These are phyloP conservation scores for Seira sanloemensis DNA, from an alignment of 2,888 invertebrate species.

Conservation along the genomic window DNA sequence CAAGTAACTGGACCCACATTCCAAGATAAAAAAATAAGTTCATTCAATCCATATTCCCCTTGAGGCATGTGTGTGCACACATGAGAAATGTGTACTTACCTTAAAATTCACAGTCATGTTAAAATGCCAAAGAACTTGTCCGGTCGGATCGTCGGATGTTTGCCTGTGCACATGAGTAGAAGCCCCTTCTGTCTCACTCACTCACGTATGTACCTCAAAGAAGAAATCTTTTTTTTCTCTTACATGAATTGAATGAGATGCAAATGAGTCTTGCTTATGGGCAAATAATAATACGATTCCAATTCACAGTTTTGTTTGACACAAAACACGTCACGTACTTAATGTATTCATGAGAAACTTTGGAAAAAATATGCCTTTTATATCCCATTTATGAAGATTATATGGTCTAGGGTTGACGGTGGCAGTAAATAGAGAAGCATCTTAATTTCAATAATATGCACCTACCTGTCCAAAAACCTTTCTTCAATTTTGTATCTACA, in stretches of 20 bases:
- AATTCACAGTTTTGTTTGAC: constrained; percentile 58
- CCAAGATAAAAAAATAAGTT: not conserved
- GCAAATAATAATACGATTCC: constrained; percentile 45
- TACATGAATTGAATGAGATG: constrained; percentile 40
- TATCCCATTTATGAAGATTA: not conserved
- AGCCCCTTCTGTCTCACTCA: not conserved
- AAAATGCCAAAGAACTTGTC: constrained; percentile 24
- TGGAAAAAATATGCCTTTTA: not conserved
- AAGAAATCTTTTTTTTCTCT: too few relatives aligned
- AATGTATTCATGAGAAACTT: constrained; percentile 51
- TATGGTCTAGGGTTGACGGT: not conserved
- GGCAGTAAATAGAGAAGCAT: constrained; percentile 11
- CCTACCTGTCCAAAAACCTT: not conserved
- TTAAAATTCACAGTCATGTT: not conserved
- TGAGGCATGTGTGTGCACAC: not conserved
- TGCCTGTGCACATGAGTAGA: not conserved
- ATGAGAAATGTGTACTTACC: not conserved
- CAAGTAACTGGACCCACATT: constrained; percentile 10
- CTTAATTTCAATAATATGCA: constrained; percentile 31
- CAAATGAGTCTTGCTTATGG: constrained; percentile 38
- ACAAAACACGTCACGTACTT: constrained; percentile 60
- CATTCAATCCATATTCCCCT: not conserved
- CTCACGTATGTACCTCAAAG: not conserved
- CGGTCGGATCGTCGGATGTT: not conserved
- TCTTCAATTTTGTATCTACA: not conserved